A percentile compares a stretch with the other conserved stretches of the same genome.
Conservation (phyloP, 2,113 vertebrate species). For the Xyliphius kryptos region DNA sequence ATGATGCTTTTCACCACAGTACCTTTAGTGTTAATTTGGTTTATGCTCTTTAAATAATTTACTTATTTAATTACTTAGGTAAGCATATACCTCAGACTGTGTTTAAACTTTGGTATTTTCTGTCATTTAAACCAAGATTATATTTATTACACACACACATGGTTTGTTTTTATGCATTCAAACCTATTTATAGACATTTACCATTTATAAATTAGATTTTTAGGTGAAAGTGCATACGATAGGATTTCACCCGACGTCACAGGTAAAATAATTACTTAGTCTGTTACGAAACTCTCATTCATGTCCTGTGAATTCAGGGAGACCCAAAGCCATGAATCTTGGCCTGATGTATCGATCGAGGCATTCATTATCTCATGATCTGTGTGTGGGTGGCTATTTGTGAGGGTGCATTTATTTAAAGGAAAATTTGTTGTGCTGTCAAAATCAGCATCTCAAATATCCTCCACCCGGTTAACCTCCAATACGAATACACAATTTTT, state of each 20-base stretch:
- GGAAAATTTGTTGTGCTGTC: background rate
- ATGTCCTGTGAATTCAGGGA: slow-evolving; percentile 50
- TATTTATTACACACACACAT: no score
- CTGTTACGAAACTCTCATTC: slow-evolving; percentile 30
- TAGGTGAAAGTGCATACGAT: slow-evolving; percentile 14
- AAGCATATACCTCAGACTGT: no score
- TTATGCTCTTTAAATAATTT: no score
- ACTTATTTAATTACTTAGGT: no score
- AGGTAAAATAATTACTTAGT: slow-evolving; percentile 46
- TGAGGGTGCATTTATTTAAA: slow-evolving; percentile 30
- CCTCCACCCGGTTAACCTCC: no score
- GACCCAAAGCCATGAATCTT: slow-evolving; percentile 46
- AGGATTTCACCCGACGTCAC: slow-evolving; percentile 47
- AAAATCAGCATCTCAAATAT: background rate
- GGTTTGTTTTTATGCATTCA: no score
- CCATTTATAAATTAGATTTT: background rate
- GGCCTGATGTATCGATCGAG: slow-evolving; percentile 45
- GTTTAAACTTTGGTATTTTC: no score
- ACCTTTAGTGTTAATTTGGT: no score
- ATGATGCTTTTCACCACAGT: no score
- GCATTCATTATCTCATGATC: slow-evolving; percentile 25
- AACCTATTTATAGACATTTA: no score
- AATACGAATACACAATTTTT: no score
- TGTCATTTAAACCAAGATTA: no score
- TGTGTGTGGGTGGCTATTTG: slow-evolving; percentile 25